Evolutionary conservation across 2,797 vertebrate genomes (phyloP).

Genomic region (Xerus rutilus): DNA sequence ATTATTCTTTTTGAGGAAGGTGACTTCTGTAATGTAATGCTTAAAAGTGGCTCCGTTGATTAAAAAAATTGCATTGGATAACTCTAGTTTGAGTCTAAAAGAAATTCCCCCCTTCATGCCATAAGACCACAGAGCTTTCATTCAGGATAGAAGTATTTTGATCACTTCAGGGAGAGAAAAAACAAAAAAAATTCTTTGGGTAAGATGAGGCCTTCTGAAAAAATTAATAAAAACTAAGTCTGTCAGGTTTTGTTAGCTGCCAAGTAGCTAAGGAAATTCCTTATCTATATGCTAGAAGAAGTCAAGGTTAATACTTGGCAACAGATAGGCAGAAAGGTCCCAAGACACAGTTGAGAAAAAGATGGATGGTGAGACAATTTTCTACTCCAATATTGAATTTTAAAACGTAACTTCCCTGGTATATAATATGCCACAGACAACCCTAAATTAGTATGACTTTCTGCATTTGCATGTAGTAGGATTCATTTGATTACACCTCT

Average conservation of each 20-base stretch:
- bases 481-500: neutral
- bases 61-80: neutral
- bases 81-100: conserved; percentile 19
- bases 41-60: neutral
- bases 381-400: conserved; percentile 33
- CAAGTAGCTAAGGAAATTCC: neutral
- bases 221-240: conserved; percentile 28
- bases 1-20: conserved; percentile 42
- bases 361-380: neutral
- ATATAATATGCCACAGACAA: neutral
- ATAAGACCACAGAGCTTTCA: neutral
- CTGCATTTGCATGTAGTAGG: neutral
- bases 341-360: neutral
- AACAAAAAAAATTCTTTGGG: conserved; percentile 21
- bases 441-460: neutral
- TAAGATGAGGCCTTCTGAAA: conserved; percentile 8
- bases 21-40: conserved; percentile 9
- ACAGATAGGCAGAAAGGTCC: neutral
- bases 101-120: neutral
- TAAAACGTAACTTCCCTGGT: neutral
- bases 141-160: neutral
- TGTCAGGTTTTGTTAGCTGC: conserved; percentile 18
- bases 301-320: neutral
- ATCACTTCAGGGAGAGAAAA: neutral
- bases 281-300: neutral